Evolutionary conservation across 2,888 invertebrate species (phyloP).

Genomic region (Microctonus aethiopoides): DNA sequence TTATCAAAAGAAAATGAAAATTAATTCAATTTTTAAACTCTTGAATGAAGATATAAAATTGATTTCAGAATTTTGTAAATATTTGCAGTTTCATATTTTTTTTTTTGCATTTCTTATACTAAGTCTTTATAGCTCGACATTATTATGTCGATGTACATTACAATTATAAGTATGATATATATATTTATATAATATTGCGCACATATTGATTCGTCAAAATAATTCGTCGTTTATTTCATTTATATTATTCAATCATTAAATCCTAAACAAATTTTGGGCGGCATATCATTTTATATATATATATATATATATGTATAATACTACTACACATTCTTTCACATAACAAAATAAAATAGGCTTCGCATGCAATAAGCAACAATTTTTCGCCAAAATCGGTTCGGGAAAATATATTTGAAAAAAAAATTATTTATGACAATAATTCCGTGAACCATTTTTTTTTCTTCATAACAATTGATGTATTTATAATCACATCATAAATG

Average conservation of each 20-base stretch:
- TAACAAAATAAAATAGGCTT: no score
- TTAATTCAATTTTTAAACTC: no score
- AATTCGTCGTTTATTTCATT: not conserved
- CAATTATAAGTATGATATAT: constrained; percentile 3
- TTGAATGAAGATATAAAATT: no score
- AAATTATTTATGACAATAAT: no score
- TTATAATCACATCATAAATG: no score
- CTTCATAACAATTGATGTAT: no score
- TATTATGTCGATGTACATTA: not conserved
- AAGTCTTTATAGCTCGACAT: constrained; percentile 9
- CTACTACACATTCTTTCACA: constrained; percentile 35
- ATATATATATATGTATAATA: constrained; percentile 1
- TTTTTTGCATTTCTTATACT: not conserved
- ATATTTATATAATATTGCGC: constrained; percentile 13
- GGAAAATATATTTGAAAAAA: no score
- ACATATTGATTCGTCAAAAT: constrained; percentile 19
- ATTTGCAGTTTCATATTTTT: not conserved
- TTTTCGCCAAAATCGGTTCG: no score
- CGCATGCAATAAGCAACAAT: no score
- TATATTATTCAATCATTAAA: constrained; percentile 26
- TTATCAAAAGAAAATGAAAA: no score
- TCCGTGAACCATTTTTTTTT: no score
- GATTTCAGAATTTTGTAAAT: no score
- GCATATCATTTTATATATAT: constrained; percentile 21
- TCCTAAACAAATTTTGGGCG: constrained; percentile 21